Evolutionary conservation across 2,113 vertebrate species (phyloP).

Genomic region (Gambusia affinis): DNA sequence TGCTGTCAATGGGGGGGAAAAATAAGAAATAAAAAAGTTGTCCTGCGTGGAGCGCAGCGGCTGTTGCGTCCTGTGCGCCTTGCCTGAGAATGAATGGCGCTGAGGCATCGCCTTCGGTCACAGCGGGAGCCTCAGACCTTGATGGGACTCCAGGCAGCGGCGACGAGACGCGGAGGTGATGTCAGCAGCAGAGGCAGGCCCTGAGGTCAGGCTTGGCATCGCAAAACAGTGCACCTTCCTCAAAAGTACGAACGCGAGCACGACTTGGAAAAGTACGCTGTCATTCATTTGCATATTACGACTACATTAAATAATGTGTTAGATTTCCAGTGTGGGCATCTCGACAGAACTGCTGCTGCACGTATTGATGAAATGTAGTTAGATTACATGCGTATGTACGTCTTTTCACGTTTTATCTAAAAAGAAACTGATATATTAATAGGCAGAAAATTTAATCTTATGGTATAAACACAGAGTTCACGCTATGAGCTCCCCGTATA

Average conservation of each 20-base stretch:
- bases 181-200: constrained; percentile 79
- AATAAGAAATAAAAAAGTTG: constrained; percentile 19
- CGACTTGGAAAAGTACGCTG: too few relatives aligned
- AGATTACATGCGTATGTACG: too few relatives aligned
- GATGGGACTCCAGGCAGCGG: constrained; percentile 65
- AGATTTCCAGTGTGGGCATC: neutral
- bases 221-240: constrained; percentile 45
- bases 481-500: neutral
- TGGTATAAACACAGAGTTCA: too few relatives aligned
- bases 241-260: neutral
- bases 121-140: constrained; percentile 70
- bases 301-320: neutral
- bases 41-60: constrained; percentile 38
- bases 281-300: neutral
- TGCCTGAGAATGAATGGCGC: constrained; percentile 68
- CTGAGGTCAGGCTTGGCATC: constrained; percentile 60
- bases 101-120: constrained; percentile 72
- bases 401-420: too few relatives aligned
- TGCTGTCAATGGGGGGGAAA: neutral
- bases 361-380: too few relatives aligned
- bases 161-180: constrained; percentile 72
- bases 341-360: neutral
- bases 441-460: too few relatives aligned
- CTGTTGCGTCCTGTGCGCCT: constrained; percentile 56
- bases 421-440: too few relatives aligned